phyloP scores from a whole-genome alignment of 1,140 invertebrate species.

The Probaryconus sp. region DNA sequence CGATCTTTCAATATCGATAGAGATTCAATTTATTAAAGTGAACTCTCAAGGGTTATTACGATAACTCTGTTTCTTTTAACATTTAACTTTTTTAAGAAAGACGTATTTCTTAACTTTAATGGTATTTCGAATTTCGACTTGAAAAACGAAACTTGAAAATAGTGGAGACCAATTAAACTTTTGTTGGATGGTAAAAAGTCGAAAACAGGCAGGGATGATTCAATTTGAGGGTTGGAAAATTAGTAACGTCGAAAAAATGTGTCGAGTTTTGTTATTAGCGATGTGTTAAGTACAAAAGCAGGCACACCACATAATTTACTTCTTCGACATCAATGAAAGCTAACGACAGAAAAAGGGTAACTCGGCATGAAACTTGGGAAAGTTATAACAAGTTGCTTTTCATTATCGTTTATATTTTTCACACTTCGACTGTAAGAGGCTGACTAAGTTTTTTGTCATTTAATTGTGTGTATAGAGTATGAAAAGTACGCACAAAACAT shows the following conservation, averaged over 20 bases:
- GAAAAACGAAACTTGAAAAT: not conserved
- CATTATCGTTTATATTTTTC: not conserved
- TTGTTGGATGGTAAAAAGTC: not conserved
- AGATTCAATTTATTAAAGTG: too few species aligned
- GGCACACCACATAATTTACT: not conserved
- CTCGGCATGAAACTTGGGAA: too few species aligned
- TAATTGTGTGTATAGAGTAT: too few species aligned
- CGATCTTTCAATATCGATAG: too few species aligned
- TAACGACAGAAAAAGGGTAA: not conserved
- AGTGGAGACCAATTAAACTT: conserved; percentile 1
- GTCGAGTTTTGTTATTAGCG: conserved; percentile 5
- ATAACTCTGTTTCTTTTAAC: too few species aligned
- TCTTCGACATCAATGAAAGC: not conserved
- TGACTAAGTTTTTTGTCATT: too few species aligned
- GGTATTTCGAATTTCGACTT: not conserved
- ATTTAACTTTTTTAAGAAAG: too few species aligned
- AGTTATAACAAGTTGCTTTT: not conserved
- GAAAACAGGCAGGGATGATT: conserved; percentile 1
- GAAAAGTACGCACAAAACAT: too few species aligned
- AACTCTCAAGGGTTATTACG: too few species aligned
- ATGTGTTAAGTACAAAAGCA: conserved; percentile 2
- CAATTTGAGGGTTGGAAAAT: conserved; percentile 1
- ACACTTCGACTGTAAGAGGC: too few species aligned
- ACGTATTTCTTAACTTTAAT: not conserved
- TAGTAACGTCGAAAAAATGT: not conserved